Base-by-base conservation (phyloP, 1,140 invertebrate genomes). In the Drosophila sp. region DNA sequence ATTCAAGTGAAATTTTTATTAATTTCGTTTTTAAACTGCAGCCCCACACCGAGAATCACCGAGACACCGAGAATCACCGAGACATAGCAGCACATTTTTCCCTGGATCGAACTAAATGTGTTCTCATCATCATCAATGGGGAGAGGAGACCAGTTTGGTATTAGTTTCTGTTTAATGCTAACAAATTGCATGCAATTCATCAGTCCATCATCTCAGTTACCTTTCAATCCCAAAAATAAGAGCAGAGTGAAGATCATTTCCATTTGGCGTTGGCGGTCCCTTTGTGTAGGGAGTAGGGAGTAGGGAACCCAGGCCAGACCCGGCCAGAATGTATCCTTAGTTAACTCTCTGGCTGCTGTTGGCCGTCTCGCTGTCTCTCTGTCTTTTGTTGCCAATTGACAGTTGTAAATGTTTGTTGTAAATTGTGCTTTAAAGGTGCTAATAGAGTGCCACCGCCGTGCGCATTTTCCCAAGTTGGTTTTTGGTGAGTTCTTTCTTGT, bases 1-100 rank as follows among this genome's bases (percentile, higher is more conserved):
- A 91, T 85, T 91, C 89, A 91, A 91, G 85, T 90, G 85, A 89
- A 89, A 89, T 90, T 90, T 89, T 89, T 89, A 89, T 89, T 89
- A 89, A 89, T 89, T 87, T 87, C 85, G 80, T 84, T 72, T 89
- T 84, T 57, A 76, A 76, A 83, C 76, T 85, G 78, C 82, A 85
- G 70, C 35, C 35, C 35, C 81, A 66, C 62, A 58, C 33, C 80
- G 40, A 64, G 72, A 66, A n/a, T n/a, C 70, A 47, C 67, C 17
- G 17, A 64, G 57, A 65, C 50, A 58, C 4, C 4, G 30, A 30
- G 27, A 63, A 32, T 6, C 23, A 30, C 33, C 55, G 65, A 71
- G 60, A 72, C 35, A 61, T 17, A 17, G 17, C 17, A 17, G 17
- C 27, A 60, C 27, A 63, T 55, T 40, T 76, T 63, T 67, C 64